These are phyloP conservation scores for Centruroides sculpturatus DNA, from an alignment of 1,140 invertebrate genomes.

Conservation along the genomic window DNA sequence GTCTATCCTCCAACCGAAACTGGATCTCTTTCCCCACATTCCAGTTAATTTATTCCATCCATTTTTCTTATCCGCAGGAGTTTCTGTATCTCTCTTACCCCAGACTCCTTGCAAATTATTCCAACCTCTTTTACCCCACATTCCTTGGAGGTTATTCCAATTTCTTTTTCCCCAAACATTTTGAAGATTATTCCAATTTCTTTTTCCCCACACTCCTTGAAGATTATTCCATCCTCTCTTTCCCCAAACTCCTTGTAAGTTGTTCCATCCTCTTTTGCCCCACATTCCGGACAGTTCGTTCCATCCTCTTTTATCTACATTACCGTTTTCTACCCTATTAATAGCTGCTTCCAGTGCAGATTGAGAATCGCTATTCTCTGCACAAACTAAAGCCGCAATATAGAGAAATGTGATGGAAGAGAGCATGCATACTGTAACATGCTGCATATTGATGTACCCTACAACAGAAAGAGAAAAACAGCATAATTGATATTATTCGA, in stretches of 20 bases:
- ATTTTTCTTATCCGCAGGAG: slow-evolving; percentile 48
- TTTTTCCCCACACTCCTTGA: slow-evolving; percentile 13
- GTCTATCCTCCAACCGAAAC: no score
- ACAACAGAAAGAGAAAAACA: no score
- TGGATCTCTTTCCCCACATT: slow-evolving; percentile 14
- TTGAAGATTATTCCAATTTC: slow-evolving; percentile 11
- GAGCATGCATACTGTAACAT: no score
- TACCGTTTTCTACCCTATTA: neutral
- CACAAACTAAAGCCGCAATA: no score
- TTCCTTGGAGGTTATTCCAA: slow-evolving; percentile 11
- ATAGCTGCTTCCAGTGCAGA: no score
- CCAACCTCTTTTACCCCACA: slow-evolving; percentile 32
- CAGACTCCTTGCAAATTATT: slow-evolving; percentile 6
- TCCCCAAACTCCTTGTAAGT: slow-evolving; percentile 24
- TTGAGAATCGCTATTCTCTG: no score
- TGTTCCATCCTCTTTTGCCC: slow-evolving; percentile 4
- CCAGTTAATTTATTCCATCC: slow-evolving; percentile 14
- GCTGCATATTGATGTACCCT: no score
- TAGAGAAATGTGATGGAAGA: no score
- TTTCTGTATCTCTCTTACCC: slow-evolving; percentile 1
- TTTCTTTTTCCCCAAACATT: slow-evolving; percentile 8
- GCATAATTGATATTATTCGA: no score
- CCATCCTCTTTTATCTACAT: slow-evolving; percentile 23
- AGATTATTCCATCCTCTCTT: slow-evolving; percentile 31
- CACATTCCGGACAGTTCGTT: slow-evolving; percentile 5